These are phyloP conservation scores for Calonectris borealis DNA, from an alignment of 2,113 vertebrate species.

Conservation along the genomic window DNA sequence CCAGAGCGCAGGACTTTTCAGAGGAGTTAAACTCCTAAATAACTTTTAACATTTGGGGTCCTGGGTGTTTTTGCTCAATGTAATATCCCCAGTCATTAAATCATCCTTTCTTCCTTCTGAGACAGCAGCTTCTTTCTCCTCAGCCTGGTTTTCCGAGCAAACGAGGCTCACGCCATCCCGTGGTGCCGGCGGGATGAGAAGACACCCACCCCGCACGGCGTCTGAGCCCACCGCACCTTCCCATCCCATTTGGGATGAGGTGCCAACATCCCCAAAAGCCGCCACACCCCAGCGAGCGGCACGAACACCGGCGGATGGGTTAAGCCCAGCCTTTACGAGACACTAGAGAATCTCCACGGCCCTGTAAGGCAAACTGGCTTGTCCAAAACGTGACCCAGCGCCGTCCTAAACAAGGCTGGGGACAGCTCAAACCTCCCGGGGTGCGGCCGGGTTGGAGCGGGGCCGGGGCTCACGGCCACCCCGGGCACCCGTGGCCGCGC, in stretches of 20 bases:
- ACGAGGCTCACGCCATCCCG: neutral
- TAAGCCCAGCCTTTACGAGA: neutral
- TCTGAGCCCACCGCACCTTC: neutral
- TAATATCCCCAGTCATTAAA: neutral
- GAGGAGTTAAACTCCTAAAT: neutral
- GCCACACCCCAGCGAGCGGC: accelerated
- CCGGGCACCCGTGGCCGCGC: neutral
- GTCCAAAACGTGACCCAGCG: neutral
- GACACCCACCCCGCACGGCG: accelerated
- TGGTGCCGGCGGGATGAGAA: accelerated
- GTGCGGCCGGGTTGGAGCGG: accelerated
- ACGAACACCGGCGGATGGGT: accelerated
- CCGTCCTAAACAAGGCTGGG: neutral
- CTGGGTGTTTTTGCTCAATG: neutral
- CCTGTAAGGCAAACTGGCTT: neutral
- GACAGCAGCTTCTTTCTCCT: neutral
- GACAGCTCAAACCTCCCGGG: neutral
- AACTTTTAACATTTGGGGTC: neutral
- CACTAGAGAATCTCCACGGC: neutral
- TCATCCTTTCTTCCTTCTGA: neutral
- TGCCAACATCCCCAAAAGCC: neutral
- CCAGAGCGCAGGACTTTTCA: neutral
- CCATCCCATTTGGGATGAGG: neutral
- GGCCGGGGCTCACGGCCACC: neutral
- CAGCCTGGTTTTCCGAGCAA: neutral